Evolutionary conservation across 2,113 vertebrate genomes (phyloP).

Genomic region (Mohoua ochrocephala): DNA sequence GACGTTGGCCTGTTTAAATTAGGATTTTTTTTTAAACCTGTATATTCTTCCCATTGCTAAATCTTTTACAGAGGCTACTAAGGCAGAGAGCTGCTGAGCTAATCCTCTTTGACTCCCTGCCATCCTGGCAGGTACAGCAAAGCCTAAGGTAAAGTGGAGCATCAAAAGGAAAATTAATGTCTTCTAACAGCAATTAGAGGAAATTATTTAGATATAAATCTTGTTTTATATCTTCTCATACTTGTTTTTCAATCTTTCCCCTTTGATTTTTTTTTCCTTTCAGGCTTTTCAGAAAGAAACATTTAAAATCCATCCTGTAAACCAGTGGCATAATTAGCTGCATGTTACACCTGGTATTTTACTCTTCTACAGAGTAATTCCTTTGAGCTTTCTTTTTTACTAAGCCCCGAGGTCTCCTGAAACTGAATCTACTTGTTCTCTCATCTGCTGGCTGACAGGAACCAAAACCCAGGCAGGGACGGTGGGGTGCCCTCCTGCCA

Average conservation of each 20-base stretch:
- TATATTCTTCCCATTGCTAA: constrained; percentile 55
- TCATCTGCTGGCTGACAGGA: constrained; percentile 5
- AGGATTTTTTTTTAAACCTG: neutral
- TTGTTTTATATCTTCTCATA: constrained; percentile 78
- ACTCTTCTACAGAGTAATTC: constrained; percentile 47
- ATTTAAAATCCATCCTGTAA: constrained; percentile 64
- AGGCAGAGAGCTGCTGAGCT: constrained; percentile 62
- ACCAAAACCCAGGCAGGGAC: neutral
- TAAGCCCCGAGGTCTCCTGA: constrained; percentile 52
- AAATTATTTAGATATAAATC: constrained; percentile 82
- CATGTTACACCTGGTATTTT: constrained; percentile 67
- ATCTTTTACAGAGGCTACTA: constrained; percentile 60
- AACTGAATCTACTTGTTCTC: constrained; percentile 36
- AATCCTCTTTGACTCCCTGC: constrained; percentile 77
- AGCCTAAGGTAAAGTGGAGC: constrained; percentile 73
- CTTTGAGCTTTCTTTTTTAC: constrained; percentile 53
- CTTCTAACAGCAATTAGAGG: constrained; percentile 83
- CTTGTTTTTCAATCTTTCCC: constrained; percentile 76
- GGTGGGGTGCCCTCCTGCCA: neutral
- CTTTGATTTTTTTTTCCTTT: constrained; percentile 76
- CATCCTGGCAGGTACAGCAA: constrained; percentile 73
- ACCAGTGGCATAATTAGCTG: constrained; percentile 66
- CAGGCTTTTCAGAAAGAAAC: constrained; percentile 69
- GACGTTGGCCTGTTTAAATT: constrained; percentile 31
- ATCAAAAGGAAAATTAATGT: constrained; percentile 83